Evolutionary conservation across 2,797 vertebrate species (phyloP).

Genomic region (Hyperoplus immaculatus): DNA sequence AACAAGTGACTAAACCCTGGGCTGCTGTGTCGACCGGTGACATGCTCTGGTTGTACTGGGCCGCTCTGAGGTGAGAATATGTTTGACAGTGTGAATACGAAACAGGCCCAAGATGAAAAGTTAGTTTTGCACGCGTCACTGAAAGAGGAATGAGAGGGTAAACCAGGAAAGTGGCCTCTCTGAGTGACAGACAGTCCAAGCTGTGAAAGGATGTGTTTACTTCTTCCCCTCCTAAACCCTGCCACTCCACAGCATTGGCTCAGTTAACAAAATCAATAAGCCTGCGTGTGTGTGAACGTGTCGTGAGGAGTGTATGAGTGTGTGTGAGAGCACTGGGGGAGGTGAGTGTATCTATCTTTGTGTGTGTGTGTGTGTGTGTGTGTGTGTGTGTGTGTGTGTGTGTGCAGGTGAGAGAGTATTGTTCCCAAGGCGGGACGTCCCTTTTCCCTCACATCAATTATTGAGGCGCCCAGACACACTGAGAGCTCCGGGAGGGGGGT

Average conservation of each 20-base stretch:
- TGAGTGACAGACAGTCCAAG: slow-evolving; percentile 30
- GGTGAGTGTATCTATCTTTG: slow-evolving; percentile 33
- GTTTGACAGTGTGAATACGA: slow-evolving; percentile 6
- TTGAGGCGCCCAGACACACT: slow-evolving; percentile 77
- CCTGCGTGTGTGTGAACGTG: slow-evolving; percentile 78
- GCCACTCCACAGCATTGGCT: slow-evolving; percentile 78
- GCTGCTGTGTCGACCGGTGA: slow-evolving; percentile 17
- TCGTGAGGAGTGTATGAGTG: slow-evolving; percentile 67
- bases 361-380: slow-evolving; percentile 61
- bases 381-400: slow-evolving; percentile 48
- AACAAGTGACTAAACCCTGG: slow-evolving; percentile 22
- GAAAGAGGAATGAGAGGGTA: background rate
- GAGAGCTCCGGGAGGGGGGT: slow-evolving; percentile 71
- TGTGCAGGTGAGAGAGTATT: slow-evolving; percentile 64
- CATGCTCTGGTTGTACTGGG: background rate
- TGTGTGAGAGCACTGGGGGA: slow-evolving; percentile 16
- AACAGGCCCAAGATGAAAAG: background rate
- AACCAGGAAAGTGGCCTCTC: background rate
- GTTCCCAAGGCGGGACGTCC: slow-evolving; percentile 71
- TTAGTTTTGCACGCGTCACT: background rate
- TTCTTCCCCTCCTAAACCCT: slow-evolving; percentile 35
- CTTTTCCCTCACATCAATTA: slow-evolving; percentile 84
- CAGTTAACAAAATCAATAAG: slow-evolving; percentile 89
- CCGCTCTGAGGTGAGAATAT: background rate
- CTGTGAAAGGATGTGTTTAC: slow-evolving; percentile 57